phyloP scores from a whole-genome alignment of 2,888 invertebrate species.

The Synergus gifuensis region DNA sequence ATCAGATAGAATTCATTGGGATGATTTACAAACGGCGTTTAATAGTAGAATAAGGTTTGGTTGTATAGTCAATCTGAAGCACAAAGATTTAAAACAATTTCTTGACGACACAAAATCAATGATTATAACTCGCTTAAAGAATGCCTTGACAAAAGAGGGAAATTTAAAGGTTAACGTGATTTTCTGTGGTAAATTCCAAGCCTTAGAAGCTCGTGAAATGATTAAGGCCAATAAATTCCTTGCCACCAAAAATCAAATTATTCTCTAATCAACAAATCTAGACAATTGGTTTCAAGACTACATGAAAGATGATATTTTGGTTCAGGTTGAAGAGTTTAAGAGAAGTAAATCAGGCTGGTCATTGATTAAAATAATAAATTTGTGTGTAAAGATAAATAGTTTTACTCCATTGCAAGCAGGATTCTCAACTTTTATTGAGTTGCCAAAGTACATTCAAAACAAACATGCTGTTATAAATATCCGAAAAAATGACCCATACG shows the following conservation, averaged over 20 bases:
- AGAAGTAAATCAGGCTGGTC: conserved; percentile 56
- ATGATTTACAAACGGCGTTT: no score
- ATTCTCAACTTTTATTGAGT: no score
- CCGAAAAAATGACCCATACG: conserved; percentile 56
- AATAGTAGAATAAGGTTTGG: conserved; percentile 1
- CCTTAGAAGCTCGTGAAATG: conserved; percentile 40
- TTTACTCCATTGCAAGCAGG: no score
- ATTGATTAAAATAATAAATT: conserved; percentile 51
- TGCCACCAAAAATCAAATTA: conserved; percentile 54
- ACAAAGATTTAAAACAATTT: no score
- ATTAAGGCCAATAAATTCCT: conserved; percentile 59
- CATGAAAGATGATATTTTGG: conserved; percentile 45
- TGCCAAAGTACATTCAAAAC: conserved; percentile 45
- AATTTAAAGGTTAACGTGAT: not conserved
- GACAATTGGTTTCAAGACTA: conserved; percentile 51
- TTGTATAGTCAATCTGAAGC: no score
- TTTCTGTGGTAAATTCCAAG: not conserved
- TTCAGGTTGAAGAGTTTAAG: conserved; percentile 48
- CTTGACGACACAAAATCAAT: no score
- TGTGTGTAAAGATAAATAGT: conserved; percentile 47
- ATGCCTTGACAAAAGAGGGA: not conserved
- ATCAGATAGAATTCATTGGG: not conserved
- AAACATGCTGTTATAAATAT: conserved; percentile 59
- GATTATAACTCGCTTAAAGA: not conserved
- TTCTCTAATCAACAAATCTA: conserved; percentile 54